A percentile compares a stretch with the other conserved stretches of the same genome.
Evolutionary conservation across 1,140 invertebrate genomes (phyloP).

Genomic region (Drosophila pruinosa): DNA sequence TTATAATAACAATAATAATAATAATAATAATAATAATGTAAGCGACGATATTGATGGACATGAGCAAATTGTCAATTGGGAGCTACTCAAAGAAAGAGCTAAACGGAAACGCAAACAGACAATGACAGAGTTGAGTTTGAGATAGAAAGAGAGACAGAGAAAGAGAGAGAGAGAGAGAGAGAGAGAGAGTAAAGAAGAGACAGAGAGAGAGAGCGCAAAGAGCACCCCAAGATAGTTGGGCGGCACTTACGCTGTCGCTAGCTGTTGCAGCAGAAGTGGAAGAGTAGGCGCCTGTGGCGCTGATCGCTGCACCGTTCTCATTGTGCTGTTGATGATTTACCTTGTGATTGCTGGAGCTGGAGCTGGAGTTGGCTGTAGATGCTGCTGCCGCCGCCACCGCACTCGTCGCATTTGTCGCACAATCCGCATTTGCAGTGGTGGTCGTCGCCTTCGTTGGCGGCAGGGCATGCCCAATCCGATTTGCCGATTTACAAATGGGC

Average conservation of each 20-base stretch:
- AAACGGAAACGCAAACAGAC: slow-evolving; percentile 16
- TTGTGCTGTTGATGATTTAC: slow-evolving; percentile 20
- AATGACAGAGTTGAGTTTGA: too few relatives aligned
- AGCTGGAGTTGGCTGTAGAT: slow-evolving; percentile 2
- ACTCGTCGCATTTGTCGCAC: background rate
- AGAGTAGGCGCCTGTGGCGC: slow-evolving; percentile 27
- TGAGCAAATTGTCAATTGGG: background rate
- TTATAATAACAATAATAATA: background rate
- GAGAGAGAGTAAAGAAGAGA: slow-evolving; percentile 15
- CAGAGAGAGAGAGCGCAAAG: slow-evolving; percentile 23
- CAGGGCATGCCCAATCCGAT: slow-evolving; percentile 17
- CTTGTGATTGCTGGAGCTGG: slow-evolving; percentile 4
- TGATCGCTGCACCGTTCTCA: background rate
- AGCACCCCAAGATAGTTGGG: slow-evolving; percentile 13
- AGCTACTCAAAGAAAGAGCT: slow-evolving; percentile 6
- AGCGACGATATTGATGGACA: background rate
- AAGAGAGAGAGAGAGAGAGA: background rate
- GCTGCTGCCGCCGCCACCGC: background rate
- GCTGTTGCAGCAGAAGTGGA: slow-evolving; percentile 31
- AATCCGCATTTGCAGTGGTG: background rate
- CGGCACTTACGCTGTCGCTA: slow-evolving; percentile 72
- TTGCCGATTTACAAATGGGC: slow-evolving; percentile 28
- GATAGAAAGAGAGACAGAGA: slow-evolving; percentile 17
- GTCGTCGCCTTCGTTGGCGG: slow-evolving; percentile 20
- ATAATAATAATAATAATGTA: background rate